Percentiles rank a stretch among this genome's conserved stretches.
phyloP scores from a whole-genome alignment of 2,113 vertebrate species.

The Aphyosemion australe region DNA sequence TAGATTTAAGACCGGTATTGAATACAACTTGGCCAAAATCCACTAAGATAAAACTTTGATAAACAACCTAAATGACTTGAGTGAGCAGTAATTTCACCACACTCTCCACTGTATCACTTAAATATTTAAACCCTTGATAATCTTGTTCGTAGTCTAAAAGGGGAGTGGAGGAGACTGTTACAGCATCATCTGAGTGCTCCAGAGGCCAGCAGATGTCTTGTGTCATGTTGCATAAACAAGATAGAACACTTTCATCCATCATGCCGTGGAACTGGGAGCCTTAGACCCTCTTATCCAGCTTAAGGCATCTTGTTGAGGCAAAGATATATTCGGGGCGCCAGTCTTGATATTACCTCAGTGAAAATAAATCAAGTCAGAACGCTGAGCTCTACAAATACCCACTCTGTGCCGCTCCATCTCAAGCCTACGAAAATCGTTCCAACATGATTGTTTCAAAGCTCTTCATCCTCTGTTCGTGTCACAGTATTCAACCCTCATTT shows the following conservation, averaged over 20 bases:
- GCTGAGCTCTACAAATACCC: conserved; percentile 43
- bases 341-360: conserved; percentile 63
- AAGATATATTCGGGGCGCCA: conserved; percentile 61
- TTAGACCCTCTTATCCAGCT: conserved; percentile 60
- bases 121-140: conserved; percentile 35
- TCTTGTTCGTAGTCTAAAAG: conserved; percentile 32
- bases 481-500: conserved; percentile 37
- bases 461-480: conserved; percentile 20
- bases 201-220: conserved; percentile 71
- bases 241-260: conserved; percentile 74
- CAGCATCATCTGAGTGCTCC: conserved; percentile 44
- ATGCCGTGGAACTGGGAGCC: conserved; percentile 60
- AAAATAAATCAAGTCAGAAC: conserved; percentile 65
- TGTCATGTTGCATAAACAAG: conserved; percentile 78
- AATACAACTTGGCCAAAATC: conserved; percentile 1
- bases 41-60: conserved; percentile 1
- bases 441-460: conserved; percentile 38
- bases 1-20: conserved; percentile 8
- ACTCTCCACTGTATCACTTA: conserved; percentile 6
- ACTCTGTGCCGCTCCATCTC: conserved; percentile 13
- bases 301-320: conserved; percentile 62
- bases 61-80: conserved; percentile 4
- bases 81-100: conserved; percentile 8
- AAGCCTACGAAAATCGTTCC: conserved; percentile 11
- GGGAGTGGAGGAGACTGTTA: conserved; percentile 38